phyloP scores from a whole-genome alignment of 2,888 invertebrate genomes.

The Drosophila atripex region DNA sequence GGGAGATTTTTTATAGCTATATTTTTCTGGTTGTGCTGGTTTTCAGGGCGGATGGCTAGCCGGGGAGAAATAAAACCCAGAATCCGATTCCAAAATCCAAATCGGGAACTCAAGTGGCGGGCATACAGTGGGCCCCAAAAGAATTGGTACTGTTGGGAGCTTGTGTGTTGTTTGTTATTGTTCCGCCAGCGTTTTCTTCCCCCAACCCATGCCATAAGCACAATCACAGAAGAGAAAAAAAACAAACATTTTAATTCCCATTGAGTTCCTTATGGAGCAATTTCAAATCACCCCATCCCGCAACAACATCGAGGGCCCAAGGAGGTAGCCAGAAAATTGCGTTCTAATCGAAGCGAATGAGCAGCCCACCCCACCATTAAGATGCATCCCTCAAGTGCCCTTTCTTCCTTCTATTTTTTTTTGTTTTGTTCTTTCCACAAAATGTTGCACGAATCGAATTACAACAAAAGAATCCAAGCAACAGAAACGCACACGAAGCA shows the following conservation, averaged over 20 bases:
- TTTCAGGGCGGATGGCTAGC: slow-evolving; percentile 19
- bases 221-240: slow-evolving; percentile 9
- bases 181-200: slow-evolving; percentile 25
- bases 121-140: slow-evolving; percentile 34
- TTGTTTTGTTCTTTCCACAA: slow-evolving; percentile 25
- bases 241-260: slow-evolving; percentile 75
- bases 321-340: slow-evolving; percentile 56
- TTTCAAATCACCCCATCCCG: slow-evolving; percentile 30
- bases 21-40: slow-evolving; percentile 5
- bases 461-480: slow-evolving; percentile 30
- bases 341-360: slow-evolving; percentile 72
- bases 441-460: slow-evolving; percentile 43
- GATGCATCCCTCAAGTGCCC: slow-evolving; percentile 63
- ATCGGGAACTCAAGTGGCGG: slow-evolving; percentile 62
- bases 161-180: slow-evolving; percentile 32
- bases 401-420: slow-evolving; percentile 15
- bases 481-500: slow-evolving; percentile 23
- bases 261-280: slow-evolving; percentile 66
- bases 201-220: slow-evolving; percentile 19
- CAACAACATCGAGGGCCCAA: not conserved
- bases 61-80: slow-evolving; percentile 11
- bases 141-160: slow-evolving; percentile 4
- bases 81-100: slow-evolving; percentile 6
- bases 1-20: slow-evolving; percentile 3
- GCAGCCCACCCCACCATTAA: slow-evolving; percentile 26